These are phyloP conservation scores for Tridacna crocea DNA, from an alignment of 2,888 invertebrate species.

Conservation along the genomic window DNA sequence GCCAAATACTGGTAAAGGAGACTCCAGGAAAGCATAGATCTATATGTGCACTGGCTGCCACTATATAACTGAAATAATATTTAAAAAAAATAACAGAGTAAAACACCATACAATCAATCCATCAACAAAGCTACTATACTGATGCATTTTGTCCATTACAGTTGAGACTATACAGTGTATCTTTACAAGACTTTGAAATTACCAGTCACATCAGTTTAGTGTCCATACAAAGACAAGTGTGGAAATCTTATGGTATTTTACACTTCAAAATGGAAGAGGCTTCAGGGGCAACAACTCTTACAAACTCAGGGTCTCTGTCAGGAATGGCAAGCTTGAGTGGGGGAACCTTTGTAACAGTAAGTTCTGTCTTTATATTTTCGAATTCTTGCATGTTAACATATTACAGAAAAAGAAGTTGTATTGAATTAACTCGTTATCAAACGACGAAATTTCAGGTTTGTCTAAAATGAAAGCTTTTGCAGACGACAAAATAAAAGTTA, in stretches of 20 bases:
- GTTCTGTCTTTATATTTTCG: neutral
- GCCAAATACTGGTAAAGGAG: too few relatives aligned
- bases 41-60: too few relatives aligned
- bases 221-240: conserved; percentile 48
- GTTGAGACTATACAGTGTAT: conserved; percentile 55
- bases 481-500: too few relatives aligned
- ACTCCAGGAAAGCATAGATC: too few relatives aligned
- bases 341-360: conserved; percentile 56
- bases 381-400: neutral
- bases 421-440: neutral
- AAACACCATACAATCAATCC: too few relatives aligned
- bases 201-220: conserved; percentile 55
- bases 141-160: conserved; percentile 8
- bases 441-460: too few relatives aligned
- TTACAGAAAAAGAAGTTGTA: neutral
- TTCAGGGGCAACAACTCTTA: conserved; percentile 42
- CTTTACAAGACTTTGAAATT: conserved; percentile 56
- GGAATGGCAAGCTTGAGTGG: conserved; percentile 42
- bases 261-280: conserved; percentile 60
- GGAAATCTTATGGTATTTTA: conserved; percentile 55
- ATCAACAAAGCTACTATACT: too few relatives aligned
- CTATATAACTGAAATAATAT: too few relatives aligned
- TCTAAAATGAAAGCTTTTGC: too few relatives aligned
- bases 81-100: too few relatives aligned
- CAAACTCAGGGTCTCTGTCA: conserved; percentile 45